Evolutionary conservation across 2,797 vertebrate genomes (phyloP).

Genomic region (Sebastes paucispinis): DNA sequence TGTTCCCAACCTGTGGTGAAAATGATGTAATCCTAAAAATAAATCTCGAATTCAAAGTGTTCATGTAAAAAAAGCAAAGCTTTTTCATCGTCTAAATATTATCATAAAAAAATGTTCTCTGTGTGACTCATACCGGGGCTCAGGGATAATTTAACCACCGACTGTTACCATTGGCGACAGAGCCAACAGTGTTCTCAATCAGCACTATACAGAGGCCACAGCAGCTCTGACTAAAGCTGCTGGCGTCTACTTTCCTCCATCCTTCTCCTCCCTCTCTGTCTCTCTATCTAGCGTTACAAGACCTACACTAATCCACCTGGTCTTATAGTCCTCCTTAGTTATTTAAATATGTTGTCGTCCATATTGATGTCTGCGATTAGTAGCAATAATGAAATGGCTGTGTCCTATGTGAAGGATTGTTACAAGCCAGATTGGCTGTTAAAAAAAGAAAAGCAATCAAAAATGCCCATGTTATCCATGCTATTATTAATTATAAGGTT

Average conservation of each 20-base stretch:
- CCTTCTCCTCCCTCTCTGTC: not conserved
- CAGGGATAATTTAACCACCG: not conserved
- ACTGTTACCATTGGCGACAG: conserved; percentile 52
- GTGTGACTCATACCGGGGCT: conserved; percentile 37
- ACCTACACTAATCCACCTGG: not conserved
- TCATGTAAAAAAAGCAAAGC: not conserved
- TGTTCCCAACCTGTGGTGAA: not conserved
- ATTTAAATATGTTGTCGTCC: not conserved
- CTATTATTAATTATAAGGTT: not conserved
- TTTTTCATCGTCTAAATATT: conserved; percentile 11
- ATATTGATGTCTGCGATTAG: not conserved
- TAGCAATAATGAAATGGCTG: not conserved
- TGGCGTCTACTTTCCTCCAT: conserved; percentile 3
- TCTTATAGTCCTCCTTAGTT: not conserved
- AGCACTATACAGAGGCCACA: conserved; percentile 16
- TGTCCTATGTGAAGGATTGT: not conserved
- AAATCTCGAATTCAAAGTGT: not conserved
- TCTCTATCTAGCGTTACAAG: not conserved
- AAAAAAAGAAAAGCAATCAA: not conserved
- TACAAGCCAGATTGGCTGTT: not conserved
- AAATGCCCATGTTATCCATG: not conserved
- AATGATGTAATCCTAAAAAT: not conserved
- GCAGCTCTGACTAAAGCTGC: conserved; percentile 19
- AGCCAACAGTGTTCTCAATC: conserved; percentile 37
- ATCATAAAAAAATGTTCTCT: conserved; percentile 15